Percentiles rank a stretch among this genome's conserved stretches.
These are phyloP conservation scores for Conops quadrifasciatus DNA, from an alignment of 2,888 invertebrate genomes.

Conservation along the genomic window DNA sequence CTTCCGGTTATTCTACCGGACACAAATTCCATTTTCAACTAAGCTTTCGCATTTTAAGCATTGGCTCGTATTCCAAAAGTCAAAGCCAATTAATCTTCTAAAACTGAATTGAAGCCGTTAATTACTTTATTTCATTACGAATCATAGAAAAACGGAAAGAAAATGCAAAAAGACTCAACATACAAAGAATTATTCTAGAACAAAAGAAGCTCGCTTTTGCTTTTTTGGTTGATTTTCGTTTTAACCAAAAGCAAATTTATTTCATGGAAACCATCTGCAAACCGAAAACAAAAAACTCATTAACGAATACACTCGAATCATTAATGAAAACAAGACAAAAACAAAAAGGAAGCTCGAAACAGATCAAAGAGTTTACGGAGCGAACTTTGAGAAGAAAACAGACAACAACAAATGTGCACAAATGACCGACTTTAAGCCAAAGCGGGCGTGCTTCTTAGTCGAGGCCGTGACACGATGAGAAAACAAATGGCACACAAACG, in stretches of 20 bases:
- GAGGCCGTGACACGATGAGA: slow-evolving; percentile 7
- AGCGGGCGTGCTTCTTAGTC: neutral
- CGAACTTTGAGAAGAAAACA: neutral
- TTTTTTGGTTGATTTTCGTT: neutral
- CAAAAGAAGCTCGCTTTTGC: neutral
- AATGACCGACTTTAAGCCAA: slow-evolving; percentile 8
- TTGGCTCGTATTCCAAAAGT: too few species aligned
- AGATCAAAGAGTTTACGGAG: neutral
- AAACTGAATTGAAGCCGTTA: neutral
- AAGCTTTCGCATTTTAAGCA: too few species aligned
- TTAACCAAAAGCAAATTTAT: neutral
- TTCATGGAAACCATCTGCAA: neutral
- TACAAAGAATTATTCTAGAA: neutral
- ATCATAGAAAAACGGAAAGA: neutral
- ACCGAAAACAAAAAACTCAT: slow-evolving; percentile 21
- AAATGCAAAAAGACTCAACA: neutral
- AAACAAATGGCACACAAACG: neutral
- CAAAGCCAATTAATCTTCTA: too few species aligned
- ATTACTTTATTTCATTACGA: slow-evolving; percentile 1
- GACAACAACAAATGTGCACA: neutral
- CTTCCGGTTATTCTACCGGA: too few species aligned
- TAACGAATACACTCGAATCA: slow-evolving; percentile 12
- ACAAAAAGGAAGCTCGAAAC: neutral
- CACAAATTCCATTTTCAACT: too few species aligned
- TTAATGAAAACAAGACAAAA: slow-evolving; percentile 4